A percentile compares a stretch with the other conserved stretches of the same genome.
These are phyloP conservation scores for Anagrus nilaparvatae DNA, from an alignment of 1,140 invertebrate genomes.

Conservation along the genomic window DNA sequence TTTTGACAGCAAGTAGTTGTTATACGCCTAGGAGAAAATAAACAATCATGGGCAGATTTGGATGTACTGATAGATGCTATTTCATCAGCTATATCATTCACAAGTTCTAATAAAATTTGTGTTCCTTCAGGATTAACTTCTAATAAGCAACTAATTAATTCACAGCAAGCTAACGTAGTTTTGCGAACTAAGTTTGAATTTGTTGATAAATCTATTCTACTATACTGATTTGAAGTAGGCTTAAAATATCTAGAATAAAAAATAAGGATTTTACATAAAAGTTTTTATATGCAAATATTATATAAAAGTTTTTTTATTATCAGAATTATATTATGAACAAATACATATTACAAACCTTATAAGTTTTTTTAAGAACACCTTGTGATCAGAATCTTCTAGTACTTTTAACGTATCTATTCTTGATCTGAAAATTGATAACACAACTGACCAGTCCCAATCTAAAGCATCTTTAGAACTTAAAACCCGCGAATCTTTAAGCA, in stretches of 20 bases:
- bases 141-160: conserved; percentile 68
- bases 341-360: conserved; percentile 33
- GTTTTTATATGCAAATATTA: not conserved
- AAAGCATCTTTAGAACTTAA: conserved; percentile 44
- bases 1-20: conserved; percentile 80
- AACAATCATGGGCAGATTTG: conserved; percentile 70
- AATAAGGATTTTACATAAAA: not conserved
- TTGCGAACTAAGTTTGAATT: conserved; percentile 43
- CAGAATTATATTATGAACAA: not conserved
- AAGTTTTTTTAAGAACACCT: conserved; percentile 69
- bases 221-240: conserved; percentile 77
- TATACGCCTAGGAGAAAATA: conserved; percentile 82
- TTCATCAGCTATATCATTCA: conserved; percentile 69
- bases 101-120: conserved; percentile 62
- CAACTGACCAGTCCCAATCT: conserved; percentile 57
- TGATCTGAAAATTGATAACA: conserved; percentile 44
- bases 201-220: conserved; percentile 56
- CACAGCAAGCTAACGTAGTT: conserved; percentile 61
- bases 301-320: not conserved
- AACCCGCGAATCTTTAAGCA: conserved; percentile 51
- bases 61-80: conserved; percentile 62
- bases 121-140: conserved; percentile 45
- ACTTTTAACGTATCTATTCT: conserved; percentile 30
- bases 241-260: conserved; percentile 59
- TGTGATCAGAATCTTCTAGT: conserved; percentile 56